phyloP scores from a whole-genome alignment of 2,888 invertebrate species.

The Scaeva pyrastri region DNA sequence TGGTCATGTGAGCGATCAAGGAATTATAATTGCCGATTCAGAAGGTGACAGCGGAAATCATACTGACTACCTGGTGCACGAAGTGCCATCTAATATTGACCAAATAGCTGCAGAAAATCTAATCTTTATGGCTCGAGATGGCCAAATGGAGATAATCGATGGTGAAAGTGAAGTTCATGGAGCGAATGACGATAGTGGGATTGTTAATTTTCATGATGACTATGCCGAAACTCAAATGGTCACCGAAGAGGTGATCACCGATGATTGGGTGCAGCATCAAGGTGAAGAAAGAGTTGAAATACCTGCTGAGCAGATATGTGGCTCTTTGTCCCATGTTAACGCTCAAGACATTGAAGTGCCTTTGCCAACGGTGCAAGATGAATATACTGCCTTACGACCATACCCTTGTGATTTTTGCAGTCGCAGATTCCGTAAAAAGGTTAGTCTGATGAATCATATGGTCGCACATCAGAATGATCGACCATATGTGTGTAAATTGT shows the following conservation, averaged over 20 bases:
- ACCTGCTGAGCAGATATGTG: conserved; percentile 86
- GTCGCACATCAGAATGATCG: conserved; percentile 93
- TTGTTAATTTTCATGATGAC: conserved; percentile 76
- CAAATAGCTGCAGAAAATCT: conserved; percentile 88
- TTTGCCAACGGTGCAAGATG: conserved; percentile 91
- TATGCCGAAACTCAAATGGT: conserved; percentile 88
- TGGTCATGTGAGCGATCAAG: conserved; percentile 43
- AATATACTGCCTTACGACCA: conserved; percentile 88
- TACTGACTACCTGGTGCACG: conserved; percentile 64
- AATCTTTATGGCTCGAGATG: conserved; percentile 87
- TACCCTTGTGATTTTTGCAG: conserved; percentile 95
- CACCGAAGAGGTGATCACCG: conserved; percentile 92
- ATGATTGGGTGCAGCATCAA: conserved; percentile 90
- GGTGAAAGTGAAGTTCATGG: conserved; percentile 76
- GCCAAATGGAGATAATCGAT: conserved; percentile 82
- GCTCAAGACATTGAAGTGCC: conserved; percentile 89
- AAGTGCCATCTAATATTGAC: conserved; percentile 81
- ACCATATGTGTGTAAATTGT: conserved; percentile 92
- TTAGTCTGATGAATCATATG: conserved; percentile 94
- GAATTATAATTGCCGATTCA: conserved; percentile 67
- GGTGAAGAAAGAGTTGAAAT: conserved; percentile 91
- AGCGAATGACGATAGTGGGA: conserved; percentile 75
- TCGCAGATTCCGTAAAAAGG: conserved; percentile 92
- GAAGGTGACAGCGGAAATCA: conserved; percentile 65
- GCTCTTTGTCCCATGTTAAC: conserved; percentile 80